phyloP scores from a whole-genome alignment of 1,140 invertebrate genomes.

The Camponotus pennsylvanicus region DNA sequence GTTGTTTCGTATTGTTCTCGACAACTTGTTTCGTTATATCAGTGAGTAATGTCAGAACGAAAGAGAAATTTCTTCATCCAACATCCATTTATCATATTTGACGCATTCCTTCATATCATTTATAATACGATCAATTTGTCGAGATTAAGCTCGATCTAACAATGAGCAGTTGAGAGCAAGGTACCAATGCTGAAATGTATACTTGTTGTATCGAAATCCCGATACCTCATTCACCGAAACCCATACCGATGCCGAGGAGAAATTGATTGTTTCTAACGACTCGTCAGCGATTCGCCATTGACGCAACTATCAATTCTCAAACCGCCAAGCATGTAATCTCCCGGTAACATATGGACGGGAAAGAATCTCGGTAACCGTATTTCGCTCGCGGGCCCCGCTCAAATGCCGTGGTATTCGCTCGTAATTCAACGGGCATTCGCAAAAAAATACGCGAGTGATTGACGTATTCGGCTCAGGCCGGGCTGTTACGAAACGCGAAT shows the following conservation, averaged over 20 bases:
- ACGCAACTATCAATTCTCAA: slow-evolving; percentile 53
- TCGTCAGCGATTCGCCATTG: slow-evolving; percentile 39
- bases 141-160: neutral
- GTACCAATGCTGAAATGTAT: no score
- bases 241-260: slow-evolving; percentile 21
- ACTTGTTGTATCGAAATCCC: neutral
- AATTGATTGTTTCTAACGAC: slow-evolving; percentile 38
- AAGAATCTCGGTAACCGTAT: slow-evolving; percentile 57
- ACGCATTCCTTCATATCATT: neutral
- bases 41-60: neutral
- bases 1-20: neutral
- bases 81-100: slow-evolving; percentile 1
- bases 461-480: slow-evolving; percentile 54
- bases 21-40: neutral
- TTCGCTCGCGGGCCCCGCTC: slow-evolving; percentile 22
- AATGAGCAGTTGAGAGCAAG: neutral
- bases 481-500: slow-evolving; percentile 36
- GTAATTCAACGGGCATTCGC: slow-evolving; percentile 39
- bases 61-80: neutral
- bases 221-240: slow-evolving; percentile 20
- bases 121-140: slow-evolving; percentile 15
- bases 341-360: slow-evolving; percentile 45
- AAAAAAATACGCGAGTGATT: slow-evolving; percentile 49
- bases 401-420: slow-evolving; percentile 19
- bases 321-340: slow-evolving; percentile 43